These are phyloP conservation scores for Candoia aspera DNA, from an alignment of 2,113 vertebrate species.

Conservation along the genomic window DNA sequence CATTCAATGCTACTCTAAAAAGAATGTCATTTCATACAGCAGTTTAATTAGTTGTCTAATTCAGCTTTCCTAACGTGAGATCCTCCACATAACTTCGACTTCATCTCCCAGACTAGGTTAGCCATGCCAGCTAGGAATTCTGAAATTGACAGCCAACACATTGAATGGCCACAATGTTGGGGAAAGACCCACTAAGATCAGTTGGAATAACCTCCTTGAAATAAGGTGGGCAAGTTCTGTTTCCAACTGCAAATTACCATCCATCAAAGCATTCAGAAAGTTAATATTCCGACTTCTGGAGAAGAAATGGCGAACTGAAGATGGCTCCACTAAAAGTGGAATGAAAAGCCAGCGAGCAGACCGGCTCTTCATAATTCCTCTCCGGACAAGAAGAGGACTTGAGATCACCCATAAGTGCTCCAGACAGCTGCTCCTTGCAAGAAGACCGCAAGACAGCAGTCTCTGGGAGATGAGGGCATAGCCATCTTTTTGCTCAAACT, in stretches of 20 bases:
- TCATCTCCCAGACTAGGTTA: not conserved
- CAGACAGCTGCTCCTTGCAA: too few species aligned
- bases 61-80: not conserved
- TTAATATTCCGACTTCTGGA: not conserved
- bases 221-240: not conserved
- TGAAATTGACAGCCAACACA: not conserved
- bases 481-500: too few species aligned
- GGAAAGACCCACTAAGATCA: too few species aligned
- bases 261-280: not conserved
- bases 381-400: too few species aligned
- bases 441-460: too few species aligned
- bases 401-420: too few species aligned
- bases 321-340: too few species aligned
- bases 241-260: not conserved
- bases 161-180: too few species aligned
- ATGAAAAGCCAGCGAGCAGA: too few species aligned
- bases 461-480: too few species aligned
- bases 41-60: not conserved
- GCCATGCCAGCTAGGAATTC: not conserved
- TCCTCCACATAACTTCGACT: not conserved
- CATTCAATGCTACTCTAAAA: not conserved
- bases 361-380: too few species aligned
- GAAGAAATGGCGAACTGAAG: too few species aligned
- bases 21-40: not conserved
- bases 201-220: not conserved